phyloP scores from a whole-genome alignment of 2,797 vertebrate species.

The Esox masquinongy region DNA sequence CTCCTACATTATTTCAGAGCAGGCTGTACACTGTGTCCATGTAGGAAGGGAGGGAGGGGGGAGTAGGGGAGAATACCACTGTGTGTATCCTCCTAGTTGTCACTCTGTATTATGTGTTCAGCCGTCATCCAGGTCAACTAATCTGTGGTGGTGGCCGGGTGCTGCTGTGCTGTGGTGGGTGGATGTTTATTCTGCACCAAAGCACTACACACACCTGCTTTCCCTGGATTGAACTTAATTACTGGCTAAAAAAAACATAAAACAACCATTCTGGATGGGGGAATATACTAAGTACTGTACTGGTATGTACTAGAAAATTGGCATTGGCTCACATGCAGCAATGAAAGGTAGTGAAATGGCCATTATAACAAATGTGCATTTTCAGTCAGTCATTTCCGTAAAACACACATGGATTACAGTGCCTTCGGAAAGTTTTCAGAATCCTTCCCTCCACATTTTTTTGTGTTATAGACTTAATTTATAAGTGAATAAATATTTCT shows the following conservation, averaged over 20 bases:
- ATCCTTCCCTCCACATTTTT: background rate
- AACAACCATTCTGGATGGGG: slow-evolving; percentile 6
- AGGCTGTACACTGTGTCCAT: background rate
- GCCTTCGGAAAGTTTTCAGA: background rate
- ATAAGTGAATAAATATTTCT: background rate
- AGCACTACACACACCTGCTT: slow-evolving; percentile 12
- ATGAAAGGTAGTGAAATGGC: background rate
- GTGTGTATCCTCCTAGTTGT: slow-evolving; percentile 39
- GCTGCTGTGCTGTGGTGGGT: slow-evolving; percentile 28
- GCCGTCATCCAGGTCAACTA: slow-evolving; percentile 50
- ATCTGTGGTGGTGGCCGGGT: slow-evolving; percentile 37
- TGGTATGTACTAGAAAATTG: background rate
- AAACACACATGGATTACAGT: too few relatives aligned
- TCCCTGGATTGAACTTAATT: slow-evolving; percentile 40
- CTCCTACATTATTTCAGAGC: slow-evolving; percentile 24
- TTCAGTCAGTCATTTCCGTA: too few relatives aligned
- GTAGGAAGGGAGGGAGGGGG: slow-evolving; percentile 30
- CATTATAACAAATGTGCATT: background rate
- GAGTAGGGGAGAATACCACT: slow-evolving; percentile 24
- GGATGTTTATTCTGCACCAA: slow-evolving; percentile 42
- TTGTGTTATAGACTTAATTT: background rate
- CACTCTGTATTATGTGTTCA: slow-evolving; percentile 61
- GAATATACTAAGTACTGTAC: background rate
- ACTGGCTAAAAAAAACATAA: slow-evolving; percentile 37
- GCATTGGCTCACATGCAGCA: background rate